Evolutionary conservation across 2,888 invertebrate genomes (phyloP).

Genomic region (Stenolophus ochropezus): DNA sequence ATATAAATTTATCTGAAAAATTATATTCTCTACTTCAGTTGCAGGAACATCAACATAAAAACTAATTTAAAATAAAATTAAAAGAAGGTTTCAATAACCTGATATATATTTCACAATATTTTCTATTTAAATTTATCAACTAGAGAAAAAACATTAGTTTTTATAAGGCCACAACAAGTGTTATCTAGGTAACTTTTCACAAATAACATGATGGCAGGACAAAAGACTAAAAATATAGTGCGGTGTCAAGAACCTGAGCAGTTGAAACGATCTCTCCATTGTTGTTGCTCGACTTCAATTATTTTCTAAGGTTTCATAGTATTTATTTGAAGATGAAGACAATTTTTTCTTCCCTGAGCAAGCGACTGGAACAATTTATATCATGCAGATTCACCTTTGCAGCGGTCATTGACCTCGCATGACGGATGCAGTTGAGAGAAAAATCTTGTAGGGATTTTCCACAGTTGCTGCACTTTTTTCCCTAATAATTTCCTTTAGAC

Average conservation of each 20-base stretch:
- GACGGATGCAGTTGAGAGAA: slow-evolving; percentile 15
- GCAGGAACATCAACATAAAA: no score
- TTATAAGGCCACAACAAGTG: not conserved
- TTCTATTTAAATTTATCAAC: not conserved
- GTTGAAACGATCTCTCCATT: slow-evolving; percentile 27
- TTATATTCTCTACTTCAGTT: no score
- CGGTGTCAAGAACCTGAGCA: slow-evolving; percentile 24
- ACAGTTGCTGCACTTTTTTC: not conserved
- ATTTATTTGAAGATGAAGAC: slow-evolving; percentile 52
- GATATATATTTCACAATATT: not conserved
- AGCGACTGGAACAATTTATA: slow-evolving; percentile 40
- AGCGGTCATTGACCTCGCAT: not conserved
- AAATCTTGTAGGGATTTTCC: slow-evolving; percentile 18
- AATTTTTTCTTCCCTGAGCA: slow-evolving; percentile 50
- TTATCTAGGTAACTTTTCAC: slow-evolving; percentile 11
- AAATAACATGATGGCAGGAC: slow-evolving; percentile 12
- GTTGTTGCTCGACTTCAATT: slow-evolving; percentile 45
- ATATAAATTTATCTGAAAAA: no score
- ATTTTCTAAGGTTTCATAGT: slow-evolving; percentile 57
- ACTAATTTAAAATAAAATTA: no score
- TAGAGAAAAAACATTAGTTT: not conserved
- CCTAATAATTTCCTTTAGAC: not conserved
- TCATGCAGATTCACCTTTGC: slow-evolving; percentile 52
- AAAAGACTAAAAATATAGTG: slow-evolving; percentile 43
- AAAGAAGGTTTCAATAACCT: no score